Base-by-base conservation (phyloP, 2,113 vertebrate species). In the Cryptotis parvus region DNA sequence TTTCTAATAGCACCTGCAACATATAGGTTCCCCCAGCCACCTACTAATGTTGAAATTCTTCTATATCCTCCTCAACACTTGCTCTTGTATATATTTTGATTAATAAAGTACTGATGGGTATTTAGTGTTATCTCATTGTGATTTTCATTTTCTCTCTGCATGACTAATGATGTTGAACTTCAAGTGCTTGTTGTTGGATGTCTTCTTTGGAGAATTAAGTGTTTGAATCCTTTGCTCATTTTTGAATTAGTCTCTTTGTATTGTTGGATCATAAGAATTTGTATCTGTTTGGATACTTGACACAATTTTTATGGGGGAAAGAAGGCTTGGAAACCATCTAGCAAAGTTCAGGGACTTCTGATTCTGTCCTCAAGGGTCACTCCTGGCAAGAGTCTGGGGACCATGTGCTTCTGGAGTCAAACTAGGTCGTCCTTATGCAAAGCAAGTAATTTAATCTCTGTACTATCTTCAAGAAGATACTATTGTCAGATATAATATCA, bases 261-360 rank as follows among this genome's bases (percentile, higher is more conserved):
- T 61, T n/a, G 58, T 68, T 52, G 20, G 4, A 22, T 45, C 75
- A 10, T 72, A 65, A 61, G 39, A 31, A 84, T 58, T 45, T 39
- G 83, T 92, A 22, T 70, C 6, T n/a, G 78, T 80, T 84, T 88
- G n/a, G 9, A n/a, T 66, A 31, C 43, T 74, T 22, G 55, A 58
- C 1, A 18, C 16, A 55, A 18, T 55, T 55, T 55, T 55, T 55
- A 5, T 20, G 20, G 52, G 52, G 16, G 20, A 55, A 55, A 55
- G 15, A 18, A 55, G 20, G 52, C 52, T 55, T 55, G 15, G 52
- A 4, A 4, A 20, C 15, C 16, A 55, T 4, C 15, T 55, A 55
- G 15, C 16, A 20, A 18, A 20, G 52, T 4, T 55, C 15, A 55
- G 52, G 20, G 18, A 55, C 52, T 55, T 20, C 15, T 55, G 52